phyloP scores from a whole-genome alignment of 2,797 vertebrate species.

The Platyrinchus mystaceus region DNA sequence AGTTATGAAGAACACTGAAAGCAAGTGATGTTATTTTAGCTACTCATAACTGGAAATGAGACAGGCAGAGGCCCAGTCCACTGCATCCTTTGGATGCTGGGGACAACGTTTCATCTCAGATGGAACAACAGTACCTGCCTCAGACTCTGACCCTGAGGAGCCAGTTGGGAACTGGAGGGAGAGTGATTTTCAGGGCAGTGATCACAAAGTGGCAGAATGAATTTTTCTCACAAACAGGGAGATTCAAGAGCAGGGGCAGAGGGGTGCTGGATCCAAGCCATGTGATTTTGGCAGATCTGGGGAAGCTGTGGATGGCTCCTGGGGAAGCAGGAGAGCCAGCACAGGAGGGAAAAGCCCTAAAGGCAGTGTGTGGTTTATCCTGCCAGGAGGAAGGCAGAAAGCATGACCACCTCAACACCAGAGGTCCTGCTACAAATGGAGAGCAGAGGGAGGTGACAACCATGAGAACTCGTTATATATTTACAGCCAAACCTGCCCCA shows the following conservation, averaged over 20 bases:
- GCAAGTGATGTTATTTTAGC: fast-evolving
- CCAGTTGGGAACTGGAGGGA: background rate
- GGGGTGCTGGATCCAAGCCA: background rate
- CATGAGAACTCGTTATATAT: background rate
- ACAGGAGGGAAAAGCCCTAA: background rate
- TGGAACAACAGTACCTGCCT: background rate
- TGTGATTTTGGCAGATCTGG: fast-evolving
- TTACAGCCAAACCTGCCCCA: background rate
- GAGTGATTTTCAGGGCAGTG: background rate
- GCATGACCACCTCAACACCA: background rate
- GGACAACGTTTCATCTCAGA: background rate
- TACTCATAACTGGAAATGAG: background rate
- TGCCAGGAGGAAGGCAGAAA: background rate
- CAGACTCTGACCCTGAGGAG: background rate
- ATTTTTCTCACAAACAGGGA: background rate
- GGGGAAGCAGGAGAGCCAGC: background rate
- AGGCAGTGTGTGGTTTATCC: background rate
- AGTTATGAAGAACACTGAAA: background rate
- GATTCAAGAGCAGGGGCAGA: background rate
- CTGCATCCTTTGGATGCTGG: background rate
- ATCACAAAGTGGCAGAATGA: background rate
- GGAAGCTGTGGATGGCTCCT: background rate
- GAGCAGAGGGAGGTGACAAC: background rate
- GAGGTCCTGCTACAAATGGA: background rate
- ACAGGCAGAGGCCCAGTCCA: background rate